Evolutionary conservation across 2,888 invertebrate species (phyloP).

Genomic region (Meteorus cinctellus): DNA sequence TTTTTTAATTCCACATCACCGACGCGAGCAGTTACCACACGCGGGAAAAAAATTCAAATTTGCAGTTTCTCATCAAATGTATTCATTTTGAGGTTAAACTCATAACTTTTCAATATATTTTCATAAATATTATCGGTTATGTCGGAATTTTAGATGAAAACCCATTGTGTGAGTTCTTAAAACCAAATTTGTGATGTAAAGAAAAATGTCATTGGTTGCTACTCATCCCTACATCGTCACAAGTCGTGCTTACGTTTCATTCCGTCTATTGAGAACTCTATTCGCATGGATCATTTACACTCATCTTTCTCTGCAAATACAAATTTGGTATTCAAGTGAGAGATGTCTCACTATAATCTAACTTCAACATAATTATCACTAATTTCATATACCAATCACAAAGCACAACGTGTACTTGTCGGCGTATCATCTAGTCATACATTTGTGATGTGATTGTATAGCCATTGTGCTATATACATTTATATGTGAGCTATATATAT

Average conservation of each 20-base stretch:
- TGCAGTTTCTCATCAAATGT: not conserved
- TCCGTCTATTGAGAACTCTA: not conserved
- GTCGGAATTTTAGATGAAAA: not conserved
- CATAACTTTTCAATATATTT: not conserved
- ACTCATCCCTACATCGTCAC: no score
- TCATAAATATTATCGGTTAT: not conserved
- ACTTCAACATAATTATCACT: not conserved
- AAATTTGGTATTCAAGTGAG: not conserved
- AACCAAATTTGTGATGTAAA: no score
- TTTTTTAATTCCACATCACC: not conserved
- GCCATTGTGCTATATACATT: not conserved
- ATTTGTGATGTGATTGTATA: not conserved
- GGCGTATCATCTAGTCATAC: conserved; percentile 16
- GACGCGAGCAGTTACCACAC: not conserved
- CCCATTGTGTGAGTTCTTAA: no score
- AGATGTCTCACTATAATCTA: not conserved
- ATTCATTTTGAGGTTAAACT: not conserved
- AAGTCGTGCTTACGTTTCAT: not conserved
- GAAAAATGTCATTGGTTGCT: no score
- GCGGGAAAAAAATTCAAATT: not conserved
- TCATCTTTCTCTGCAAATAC: not conserved
- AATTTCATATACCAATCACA: conserved; percentile 40
- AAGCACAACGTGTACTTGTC: conserved; percentile 39
- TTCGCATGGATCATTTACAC: not conserved
- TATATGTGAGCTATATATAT: not conserved